phyloP scores from a whole-genome alignment of 2,113 vertebrate species.

The Pagrus major region DNA sequence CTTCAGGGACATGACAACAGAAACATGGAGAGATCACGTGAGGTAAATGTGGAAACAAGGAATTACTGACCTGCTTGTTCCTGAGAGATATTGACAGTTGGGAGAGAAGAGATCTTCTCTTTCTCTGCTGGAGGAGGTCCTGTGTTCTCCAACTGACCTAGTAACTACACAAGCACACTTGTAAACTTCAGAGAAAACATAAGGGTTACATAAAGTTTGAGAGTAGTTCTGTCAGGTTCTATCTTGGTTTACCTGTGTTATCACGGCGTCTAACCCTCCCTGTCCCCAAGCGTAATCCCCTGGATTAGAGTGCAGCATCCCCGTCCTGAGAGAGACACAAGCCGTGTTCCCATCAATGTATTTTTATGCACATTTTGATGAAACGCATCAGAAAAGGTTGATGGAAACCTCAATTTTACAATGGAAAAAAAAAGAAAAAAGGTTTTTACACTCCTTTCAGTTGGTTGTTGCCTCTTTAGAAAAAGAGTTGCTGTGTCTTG shows the following conservation, averaged over 20 bases:
- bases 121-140: slow-evolving; percentile 97
- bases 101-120: slow-evolving; percentile 94
- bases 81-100: slow-evolving; percentile 94
- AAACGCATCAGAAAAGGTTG: too few relatives aligned
- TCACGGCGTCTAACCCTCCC: slow-evolving; percentile 95
- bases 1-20: background rate
- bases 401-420: too few relatives aligned
- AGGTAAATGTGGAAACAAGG: background rate
- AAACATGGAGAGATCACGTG: background rate
- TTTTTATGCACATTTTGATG: too few relatives aligned
- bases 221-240: background rate
- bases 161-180: slow-evolving; percentile 83
- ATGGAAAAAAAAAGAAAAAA: too few relatives aligned
- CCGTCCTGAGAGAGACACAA: slow-evolving; percentile 86
- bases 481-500: too few relatives aligned
- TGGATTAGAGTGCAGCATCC: slow-evolving; percentile 96
- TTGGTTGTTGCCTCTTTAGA: too few relatives aligned
- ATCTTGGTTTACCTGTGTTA: slow-evolving; percentile 92
- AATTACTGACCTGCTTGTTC: slow-evolving; percentile 92
- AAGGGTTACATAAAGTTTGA: background rate
- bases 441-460: too few relatives aligned
- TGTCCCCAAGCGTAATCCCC: slow-evolving; percentile 99
- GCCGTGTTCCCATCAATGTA: too few relatives aligned
- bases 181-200: slow-evolving; percentile 25
- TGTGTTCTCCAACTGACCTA: slow-evolving; percentile 96